Percentiles rank a stretch among this genome's conserved stretches.
These are phyloP conservation scores for Pachyuromys duprasi DNA, from an alignment of 2,797 vertebrate species.

Conservation along the genomic window DNA sequence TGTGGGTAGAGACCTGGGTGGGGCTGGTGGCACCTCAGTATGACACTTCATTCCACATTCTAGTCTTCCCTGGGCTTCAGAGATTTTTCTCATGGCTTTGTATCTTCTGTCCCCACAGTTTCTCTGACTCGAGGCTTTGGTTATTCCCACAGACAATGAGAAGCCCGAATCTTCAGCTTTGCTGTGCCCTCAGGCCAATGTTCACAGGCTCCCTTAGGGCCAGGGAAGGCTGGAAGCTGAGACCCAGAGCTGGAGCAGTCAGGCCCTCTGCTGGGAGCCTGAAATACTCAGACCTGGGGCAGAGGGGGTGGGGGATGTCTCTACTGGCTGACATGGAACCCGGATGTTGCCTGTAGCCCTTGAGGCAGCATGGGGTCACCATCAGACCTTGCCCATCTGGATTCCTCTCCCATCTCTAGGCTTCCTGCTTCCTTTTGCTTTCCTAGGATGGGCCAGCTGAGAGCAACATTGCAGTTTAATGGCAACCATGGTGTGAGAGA, in stretches of 20 bases:
- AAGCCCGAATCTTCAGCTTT: neutral
- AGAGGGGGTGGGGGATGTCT: neutral
- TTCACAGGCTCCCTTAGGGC: neutral
- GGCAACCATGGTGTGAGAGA: neutral
- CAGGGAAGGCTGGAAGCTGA: neutral
- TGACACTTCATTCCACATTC: neutral
- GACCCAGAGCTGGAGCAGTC: neutral
- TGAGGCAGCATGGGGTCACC: neutral
- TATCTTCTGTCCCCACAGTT: neutral
- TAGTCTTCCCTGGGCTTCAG: neutral
- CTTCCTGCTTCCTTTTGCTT: slow-evolving; percentile 17
- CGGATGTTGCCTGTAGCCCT: neutral
- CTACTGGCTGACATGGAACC: neutral
- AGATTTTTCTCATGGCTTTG: neutral
- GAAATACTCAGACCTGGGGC: neutral
- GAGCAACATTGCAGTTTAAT: accelerated
- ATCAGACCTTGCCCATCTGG: neutral
- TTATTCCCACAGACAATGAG: neutral
- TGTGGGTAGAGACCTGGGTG: neutral
- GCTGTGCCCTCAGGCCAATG: neutral
- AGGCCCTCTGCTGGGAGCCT: neutral
- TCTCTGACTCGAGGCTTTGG: neutral
- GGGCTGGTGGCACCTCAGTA: neutral
- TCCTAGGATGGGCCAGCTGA: neutral
- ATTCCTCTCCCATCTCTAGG: neutral